Evolutionary conservation across 2,888 invertebrate genomes (phyloP).

Genomic region (Acleris laterana): DNA sequence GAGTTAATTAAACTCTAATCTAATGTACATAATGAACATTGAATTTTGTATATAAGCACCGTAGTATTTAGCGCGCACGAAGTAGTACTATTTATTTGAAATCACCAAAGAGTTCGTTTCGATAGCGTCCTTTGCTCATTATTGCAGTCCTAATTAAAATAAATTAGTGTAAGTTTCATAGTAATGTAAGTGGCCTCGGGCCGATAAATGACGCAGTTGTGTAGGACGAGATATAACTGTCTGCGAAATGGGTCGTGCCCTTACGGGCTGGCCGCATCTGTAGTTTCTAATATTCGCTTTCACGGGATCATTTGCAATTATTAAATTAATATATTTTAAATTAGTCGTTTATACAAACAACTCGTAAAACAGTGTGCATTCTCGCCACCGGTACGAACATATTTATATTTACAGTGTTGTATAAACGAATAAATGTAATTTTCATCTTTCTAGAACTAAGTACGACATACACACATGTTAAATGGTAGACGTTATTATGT

Average conservation of each 20-base stretch:
- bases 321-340: constrained; percentile 4
- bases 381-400: background rate
- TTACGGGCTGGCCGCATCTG: background rate
- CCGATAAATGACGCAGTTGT: background rate
- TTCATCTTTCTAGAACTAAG: background rate
- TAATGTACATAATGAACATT: constrained; percentile 20
- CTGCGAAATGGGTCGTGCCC: background rate
- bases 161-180: constrained; percentile 4
- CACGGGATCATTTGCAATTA: constrained; percentile 37
- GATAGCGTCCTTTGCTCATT: constrained; percentile 23
- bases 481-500: constrained; percentile 30
- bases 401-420: background rate
- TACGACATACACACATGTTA: background rate
- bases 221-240: too few relatives aligned
- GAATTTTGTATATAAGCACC: constrained; percentile 31
- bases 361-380: background rate
- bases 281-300: constrained; percentile 6
- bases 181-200: constrained; percentile 1
- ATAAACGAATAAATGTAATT: background rate
- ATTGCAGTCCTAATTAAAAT: constrained; percentile 10
- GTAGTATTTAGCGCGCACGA: constrained; percentile 28
- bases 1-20: background rate
- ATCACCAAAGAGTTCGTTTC: constrained; percentile 31
- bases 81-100: constrained; percentile 19
- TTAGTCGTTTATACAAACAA: too few relatives aligned